These are phyloP conservation scores for Oreocharis arfaki DNA, from an alignment of 2,113 vertebrate genomes.

Conservation along the genomic window DNA sequence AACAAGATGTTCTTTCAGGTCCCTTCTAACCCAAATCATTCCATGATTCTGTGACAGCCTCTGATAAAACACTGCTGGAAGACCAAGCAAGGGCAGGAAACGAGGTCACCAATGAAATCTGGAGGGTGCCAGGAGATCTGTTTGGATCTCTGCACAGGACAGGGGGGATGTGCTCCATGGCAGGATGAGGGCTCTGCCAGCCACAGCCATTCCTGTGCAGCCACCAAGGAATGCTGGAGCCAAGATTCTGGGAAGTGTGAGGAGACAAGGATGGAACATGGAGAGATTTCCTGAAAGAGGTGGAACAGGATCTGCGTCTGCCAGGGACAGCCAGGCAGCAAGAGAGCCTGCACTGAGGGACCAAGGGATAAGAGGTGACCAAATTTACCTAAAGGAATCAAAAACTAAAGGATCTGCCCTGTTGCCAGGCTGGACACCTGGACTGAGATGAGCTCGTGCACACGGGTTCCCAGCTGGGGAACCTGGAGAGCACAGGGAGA, in stretches of 20 bases:
- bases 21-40: background rate
- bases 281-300: background rate
- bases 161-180: background rate
- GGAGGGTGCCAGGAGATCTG: background rate
- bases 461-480: background rate
- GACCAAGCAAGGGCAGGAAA: background rate
- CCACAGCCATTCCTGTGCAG: rapidly evolving
- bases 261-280: rapidly evolving
- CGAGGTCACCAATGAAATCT: background rate
- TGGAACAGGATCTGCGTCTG: background rate
- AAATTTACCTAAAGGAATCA: background rate
- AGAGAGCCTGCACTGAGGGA: rapidly evolving
- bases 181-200: background rate
- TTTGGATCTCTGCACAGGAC: background rate
- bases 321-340: background rate
- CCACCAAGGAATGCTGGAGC: background rate
- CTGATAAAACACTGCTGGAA: background rate
- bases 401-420: background rate
- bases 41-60: background rate
- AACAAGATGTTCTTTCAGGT: background rate
- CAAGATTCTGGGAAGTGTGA: background rate
- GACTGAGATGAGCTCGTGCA: background rate
- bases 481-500: background rate
- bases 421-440: background rate
- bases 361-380: background rate